phyloP scores from a whole-genome alignment of 2,888 invertebrate genomes.

The Nephrotoma flavescens region DNA sequence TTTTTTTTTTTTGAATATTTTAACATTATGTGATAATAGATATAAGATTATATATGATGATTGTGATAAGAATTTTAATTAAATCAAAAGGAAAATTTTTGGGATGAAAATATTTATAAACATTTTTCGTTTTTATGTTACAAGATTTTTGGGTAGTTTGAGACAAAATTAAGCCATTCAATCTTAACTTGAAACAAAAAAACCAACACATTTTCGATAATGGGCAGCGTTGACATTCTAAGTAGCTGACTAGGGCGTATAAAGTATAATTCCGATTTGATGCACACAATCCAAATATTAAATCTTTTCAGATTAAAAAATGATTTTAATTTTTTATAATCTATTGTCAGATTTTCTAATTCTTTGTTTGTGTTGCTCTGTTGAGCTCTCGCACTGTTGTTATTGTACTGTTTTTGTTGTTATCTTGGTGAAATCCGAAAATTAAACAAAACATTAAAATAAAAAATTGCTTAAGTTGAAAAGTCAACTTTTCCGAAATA shows the following conservation, averaged over 20 bases:
- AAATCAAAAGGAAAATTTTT: not conserved
- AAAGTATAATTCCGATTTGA: not conserved
- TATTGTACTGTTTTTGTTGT: not conserved
- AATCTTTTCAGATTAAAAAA: not conserved
- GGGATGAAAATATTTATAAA: not conserved
- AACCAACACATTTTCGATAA: not conserved
- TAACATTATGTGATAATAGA: not conserved
- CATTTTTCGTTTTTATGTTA: not conserved
- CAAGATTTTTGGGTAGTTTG: not conserved
- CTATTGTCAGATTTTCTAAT: not conserved
- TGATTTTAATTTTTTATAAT: not conserved
- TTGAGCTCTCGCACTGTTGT: not conserved
- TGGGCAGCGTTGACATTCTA: not conserved
- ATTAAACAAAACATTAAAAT: not conserved
- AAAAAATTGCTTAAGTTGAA: not conserved
- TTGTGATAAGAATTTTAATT: not conserved
- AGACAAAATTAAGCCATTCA: not conserved
- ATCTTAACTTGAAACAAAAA: not conserved
- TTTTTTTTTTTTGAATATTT: not conserved
- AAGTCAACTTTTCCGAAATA: not conserved
- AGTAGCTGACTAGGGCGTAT: not conserved
- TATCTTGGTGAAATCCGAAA: not conserved
- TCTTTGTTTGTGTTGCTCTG: not conserved
- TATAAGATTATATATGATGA: not conserved
- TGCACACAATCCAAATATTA: not conserved